These are phyloP conservation scores for Phalacrocorax aristotelis DNA, from an alignment of 2,113 vertebrate genomes.

Conservation along the genomic window DNA sequence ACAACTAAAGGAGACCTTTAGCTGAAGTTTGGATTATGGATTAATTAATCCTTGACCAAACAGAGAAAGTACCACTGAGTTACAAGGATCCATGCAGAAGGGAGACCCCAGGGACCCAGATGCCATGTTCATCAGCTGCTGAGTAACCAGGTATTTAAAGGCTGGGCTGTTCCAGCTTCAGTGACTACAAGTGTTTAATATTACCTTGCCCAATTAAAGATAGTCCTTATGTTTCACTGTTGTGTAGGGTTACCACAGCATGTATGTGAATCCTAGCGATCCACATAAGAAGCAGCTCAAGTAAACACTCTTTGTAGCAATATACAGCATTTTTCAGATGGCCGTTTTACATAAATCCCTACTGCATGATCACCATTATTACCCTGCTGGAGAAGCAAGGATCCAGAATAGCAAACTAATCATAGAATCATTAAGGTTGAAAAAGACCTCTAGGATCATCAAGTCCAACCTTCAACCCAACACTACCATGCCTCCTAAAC, in stretches of 20 bases:
- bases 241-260: neutral
- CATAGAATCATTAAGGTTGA: too few species aligned
- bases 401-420: neutral
- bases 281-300: neutral
- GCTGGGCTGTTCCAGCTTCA: neutral
- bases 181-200: neutral
- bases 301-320: neutral
- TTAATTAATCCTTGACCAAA: neutral
- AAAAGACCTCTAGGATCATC: too few species aligned
- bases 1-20: neutral
- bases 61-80: neutral
- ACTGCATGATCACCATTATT: too few species aligned
- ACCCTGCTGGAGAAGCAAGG: neutral
- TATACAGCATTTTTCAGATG: neutral
- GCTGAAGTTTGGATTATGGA: neutral
- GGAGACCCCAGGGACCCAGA: neutral
- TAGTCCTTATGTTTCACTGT: neutral
- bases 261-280: neutral
- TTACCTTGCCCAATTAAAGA: neutral
- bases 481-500: too few species aligned
- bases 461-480: too few species aligned
- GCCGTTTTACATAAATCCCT: neutral
- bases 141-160: neutral
- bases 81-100: neutral
- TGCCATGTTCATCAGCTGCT: neutral